phyloP scores from a whole-genome alignment of 2,113 vertebrate genomes.

The Pomatorhinus ruficollis region DNA sequence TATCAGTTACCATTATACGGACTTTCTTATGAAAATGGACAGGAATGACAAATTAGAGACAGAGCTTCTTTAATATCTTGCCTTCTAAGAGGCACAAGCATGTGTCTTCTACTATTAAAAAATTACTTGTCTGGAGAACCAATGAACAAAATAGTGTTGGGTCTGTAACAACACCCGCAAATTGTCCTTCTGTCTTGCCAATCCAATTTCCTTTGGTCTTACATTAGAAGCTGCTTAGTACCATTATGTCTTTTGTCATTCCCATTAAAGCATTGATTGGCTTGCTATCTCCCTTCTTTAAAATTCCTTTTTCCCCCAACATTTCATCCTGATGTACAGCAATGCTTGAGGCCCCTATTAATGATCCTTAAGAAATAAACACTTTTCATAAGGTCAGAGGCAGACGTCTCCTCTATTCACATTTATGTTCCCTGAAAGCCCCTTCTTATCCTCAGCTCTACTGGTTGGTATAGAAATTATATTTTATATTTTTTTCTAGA shows the following conservation, averaged over 20 bases:
- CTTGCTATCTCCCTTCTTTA: background rate
- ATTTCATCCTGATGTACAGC: background rate
- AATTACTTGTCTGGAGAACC: background rate
- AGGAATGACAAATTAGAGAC: background rate
- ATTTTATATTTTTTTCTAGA: background rate
- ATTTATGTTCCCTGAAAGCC: background rate
- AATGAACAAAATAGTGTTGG: background rate
- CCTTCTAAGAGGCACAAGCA: background rate
- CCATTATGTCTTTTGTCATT: background rate
- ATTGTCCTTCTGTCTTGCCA: background rate
- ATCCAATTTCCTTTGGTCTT: background rate
- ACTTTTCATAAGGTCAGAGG: background rate
- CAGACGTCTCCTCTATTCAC: background rate
- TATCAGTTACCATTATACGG: background rate
- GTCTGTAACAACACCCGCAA: background rate
- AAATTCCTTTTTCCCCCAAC: background rate
- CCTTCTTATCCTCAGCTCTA: background rate
- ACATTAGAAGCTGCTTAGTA: background rate
- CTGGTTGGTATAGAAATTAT: background rate
- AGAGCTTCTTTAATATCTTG: background rate
- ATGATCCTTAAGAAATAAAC: background rate
- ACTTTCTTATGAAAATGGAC: constrained; percentile 20
- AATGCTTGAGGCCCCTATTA: background rate
- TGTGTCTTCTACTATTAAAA: background rate
- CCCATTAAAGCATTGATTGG: background rate